Evolutionary conservation across 2,113 vertebrate species (phyloP).

Genomic region (Gymnobelideus leadbeateri): DNA sequence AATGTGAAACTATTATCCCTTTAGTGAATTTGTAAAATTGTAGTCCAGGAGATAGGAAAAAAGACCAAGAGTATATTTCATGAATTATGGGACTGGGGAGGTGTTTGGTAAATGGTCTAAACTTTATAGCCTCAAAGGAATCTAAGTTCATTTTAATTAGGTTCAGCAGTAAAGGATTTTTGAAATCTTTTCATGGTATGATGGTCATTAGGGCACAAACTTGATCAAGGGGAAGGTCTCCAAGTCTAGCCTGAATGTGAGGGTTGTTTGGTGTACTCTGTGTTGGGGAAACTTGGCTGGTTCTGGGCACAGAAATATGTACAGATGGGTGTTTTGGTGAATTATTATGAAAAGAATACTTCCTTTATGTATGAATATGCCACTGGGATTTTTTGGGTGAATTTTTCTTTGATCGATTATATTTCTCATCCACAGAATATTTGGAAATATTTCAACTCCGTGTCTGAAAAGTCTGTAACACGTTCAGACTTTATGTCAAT

Average conservation of each 20-base stretch:
- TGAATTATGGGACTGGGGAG: not conserved
- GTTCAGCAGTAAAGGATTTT: not conserved
- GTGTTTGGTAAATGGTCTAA: not conserved
- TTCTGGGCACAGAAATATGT: not conserved
- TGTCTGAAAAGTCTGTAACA: conserved; percentile 90
- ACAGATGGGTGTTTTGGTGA: conserved; percentile 7
- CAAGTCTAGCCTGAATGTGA: not conserved
- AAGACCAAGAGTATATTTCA: not conserved
- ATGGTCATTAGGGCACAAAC: not conserved
- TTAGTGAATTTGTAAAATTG: not conserved
- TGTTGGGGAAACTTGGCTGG: not conserved
- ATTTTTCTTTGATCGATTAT: not conserved
- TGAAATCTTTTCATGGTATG: not conserved
- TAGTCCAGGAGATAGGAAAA: not conserved
- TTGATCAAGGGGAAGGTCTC: not conserved
- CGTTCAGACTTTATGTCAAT: conserved; percentile 93
- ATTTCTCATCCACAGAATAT: conserved; percentile 84
- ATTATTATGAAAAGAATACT: not conserved
- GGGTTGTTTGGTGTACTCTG: not conserved
- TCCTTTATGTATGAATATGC: not conserved
- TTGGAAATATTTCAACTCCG: conserved; percentile 97
- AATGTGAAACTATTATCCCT: not conserved
- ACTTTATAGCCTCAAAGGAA: conserved; percentile 15
- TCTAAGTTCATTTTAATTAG: not conserved
- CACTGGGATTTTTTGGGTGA: not conserved